Percentiles rank a stretch among this genome's conserved stretches.
phyloP scores from a whole-genome alignment of 2,888 invertebrate species.

The Caenorhabditis sp. region DNA sequence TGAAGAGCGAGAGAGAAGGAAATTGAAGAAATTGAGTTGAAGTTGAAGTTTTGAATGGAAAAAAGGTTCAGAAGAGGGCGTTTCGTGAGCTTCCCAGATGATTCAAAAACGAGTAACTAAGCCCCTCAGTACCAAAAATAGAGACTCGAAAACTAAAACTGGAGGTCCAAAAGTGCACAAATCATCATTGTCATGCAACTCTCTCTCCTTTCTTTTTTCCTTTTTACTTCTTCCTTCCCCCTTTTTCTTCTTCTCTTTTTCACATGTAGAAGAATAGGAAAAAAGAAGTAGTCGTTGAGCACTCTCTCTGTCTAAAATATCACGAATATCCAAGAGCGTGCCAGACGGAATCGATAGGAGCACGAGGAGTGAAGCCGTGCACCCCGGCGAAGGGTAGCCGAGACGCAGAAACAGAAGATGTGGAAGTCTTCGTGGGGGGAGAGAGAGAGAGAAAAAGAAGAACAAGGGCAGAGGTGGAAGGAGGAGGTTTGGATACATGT shows the following conservation, averaged over 20 bases:
- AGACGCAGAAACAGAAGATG: constrained; percentile 8
- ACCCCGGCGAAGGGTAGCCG: neutral
- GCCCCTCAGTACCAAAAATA: neutral
- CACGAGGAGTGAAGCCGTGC: constrained; percentile 36
- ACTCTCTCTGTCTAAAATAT: neutral
- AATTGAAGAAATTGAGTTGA: neutral
- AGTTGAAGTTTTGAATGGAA: neutral
- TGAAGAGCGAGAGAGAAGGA: constrained; percentile 16
- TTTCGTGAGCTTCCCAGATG: no score
- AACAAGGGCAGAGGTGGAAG: neutral
- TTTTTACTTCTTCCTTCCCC: neutral
- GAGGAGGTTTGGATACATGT: neutral
- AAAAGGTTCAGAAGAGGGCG: neutral
- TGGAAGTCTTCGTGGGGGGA: neutral
- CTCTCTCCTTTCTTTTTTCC: constrained; percentile 1
- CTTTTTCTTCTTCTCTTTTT: neutral
- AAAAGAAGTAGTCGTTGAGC: constrained; percentile 29
- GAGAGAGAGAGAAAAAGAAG: neutral
- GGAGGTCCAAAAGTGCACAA: constrained; percentile 10
- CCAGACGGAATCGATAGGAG: constrained; percentile 38
- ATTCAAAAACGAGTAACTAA: neutral
- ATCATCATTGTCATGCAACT: constrained; percentile 13
- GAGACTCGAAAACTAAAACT: neutral
- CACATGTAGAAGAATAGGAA: neutral
- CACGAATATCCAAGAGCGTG: constrained; percentile 5